These are phyloP conservation scores for Phoebastria nigripes DNA, from an alignment of 2,797 vertebrate genomes.

Conservation along the genomic window DNA sequence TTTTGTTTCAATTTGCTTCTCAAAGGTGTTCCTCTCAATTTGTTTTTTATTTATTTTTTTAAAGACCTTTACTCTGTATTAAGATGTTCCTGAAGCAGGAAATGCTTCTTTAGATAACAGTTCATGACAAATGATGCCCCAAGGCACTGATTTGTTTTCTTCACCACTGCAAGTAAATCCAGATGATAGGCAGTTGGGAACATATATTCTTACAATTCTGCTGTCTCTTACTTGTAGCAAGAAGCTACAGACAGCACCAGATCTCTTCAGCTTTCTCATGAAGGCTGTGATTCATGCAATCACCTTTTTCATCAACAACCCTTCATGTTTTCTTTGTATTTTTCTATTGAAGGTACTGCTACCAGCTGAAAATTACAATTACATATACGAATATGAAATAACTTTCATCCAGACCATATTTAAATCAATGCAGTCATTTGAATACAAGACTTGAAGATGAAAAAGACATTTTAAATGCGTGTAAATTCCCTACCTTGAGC, in stretches of 20 bases:
- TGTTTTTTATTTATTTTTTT: background rate
- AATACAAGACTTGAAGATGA: background rate
- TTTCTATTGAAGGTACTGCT: background rate
- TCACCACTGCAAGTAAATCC: background rate
- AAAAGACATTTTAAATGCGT: background rate
- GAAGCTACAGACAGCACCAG: background rate
- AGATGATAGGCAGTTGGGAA: background rate
- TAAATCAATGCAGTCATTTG: background rate
- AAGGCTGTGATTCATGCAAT: background rate
- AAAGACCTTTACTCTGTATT: background rate
- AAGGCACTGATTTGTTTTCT: slow-evolving; percentile 3
- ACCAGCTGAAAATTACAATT: background rate
- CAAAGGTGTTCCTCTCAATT: background rate
- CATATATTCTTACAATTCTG: background rate
- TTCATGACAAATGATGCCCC: slow-evolving; percentile 8
- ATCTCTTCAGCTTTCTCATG: background rate
- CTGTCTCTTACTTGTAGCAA: background rate
- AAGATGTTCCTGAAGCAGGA: background rate
- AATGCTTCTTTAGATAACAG: background rate
- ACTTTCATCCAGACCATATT: background rate
- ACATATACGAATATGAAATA: background rate
- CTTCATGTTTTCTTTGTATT: background rate
- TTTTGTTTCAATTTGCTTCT: background rate
- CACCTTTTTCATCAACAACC: background rate
- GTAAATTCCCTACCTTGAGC: background rate